A percentile compares a stretch with the other conserved stretches of the same genome.
These are phyloP conservation scores for Scelioninae gen. 2 DNA, from an alignment of 2,888 invertebrate species.

Conservation along the genomic window DNA sequence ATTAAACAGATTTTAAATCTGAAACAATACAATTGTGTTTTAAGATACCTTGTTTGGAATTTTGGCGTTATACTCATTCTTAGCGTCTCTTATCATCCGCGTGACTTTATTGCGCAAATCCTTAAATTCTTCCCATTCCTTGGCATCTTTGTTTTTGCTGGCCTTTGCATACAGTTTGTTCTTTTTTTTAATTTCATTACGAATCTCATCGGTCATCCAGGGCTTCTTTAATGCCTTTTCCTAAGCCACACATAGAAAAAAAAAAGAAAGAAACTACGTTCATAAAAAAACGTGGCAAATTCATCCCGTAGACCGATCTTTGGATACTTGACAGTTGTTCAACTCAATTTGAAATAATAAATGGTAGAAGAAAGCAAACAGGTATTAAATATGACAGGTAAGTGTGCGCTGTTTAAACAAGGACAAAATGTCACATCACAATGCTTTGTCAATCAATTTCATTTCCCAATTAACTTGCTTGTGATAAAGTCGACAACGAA, in stretches of 20 bases:
- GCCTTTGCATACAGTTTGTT: slow-evolving; percentile 73
- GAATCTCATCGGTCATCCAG: slow-evolving; percentile 74
- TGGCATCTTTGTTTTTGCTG: slow-evolving; percentile 72
- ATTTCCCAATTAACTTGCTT: slow-evolving; percentile 23
- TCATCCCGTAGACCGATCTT: slow-evolving; percentile 27
- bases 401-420: neutral
- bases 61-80: slow-evolving; percentile 73
- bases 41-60: slow-evolving; percentile 72
- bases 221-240: slow-evolving; percentile 73
- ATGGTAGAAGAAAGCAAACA: neutral
- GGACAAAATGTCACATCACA: slow-evolving; percentile 4
- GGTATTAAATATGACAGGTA: neutral
- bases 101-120: slow-evolving; percentile 74
- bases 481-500: slow-evolving; percentile 14
- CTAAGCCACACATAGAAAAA: slow-evolving; percentile 62
- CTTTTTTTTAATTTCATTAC: slow-evolving; percentile 73
- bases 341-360: neutral
- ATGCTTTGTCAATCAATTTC: neutral
- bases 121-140: slow-evolving; percentile 74
- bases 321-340: neutral
- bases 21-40: slow-evolving; percentile 37
- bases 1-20: slow-evolving; percentile 16
- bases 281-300: slow-evolving; percentile 50
- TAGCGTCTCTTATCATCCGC: slow-evolving; percentile 74
- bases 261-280: slow-evolving; percentile 43